A percentile compares a stretch with the other conserved stretches of the same genome.
These are phyloP conservation scores for Psococerastis gibbosa DNA, from an alignment of 2,888 invertebrate genomes.

Conservation along the genomic window DNA sequence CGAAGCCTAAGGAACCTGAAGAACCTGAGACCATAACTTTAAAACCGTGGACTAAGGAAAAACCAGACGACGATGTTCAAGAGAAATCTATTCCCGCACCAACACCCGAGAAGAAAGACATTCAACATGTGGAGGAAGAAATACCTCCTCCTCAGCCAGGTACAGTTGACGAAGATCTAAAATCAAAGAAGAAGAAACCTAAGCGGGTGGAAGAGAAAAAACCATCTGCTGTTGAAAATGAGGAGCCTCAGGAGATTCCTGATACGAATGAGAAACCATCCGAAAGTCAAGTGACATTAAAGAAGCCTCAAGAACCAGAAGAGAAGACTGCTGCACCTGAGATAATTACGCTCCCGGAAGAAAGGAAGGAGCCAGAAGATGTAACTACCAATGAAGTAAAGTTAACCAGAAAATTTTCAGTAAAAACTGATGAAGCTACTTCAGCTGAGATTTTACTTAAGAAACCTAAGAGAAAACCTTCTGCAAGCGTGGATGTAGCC, in stretches of 20 bases:
- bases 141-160: not conserved
- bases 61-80: conserved; percentile 18
- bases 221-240: not conserved
- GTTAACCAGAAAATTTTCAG: too few relatives aligned
- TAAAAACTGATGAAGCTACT: too few relatives aligned
- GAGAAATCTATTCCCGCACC: conserved; percentile 13
- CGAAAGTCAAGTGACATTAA: not conserved
- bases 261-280: conserved; percentile 1
- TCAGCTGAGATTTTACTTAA: too few relatives aligned
- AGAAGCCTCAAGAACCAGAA: conserved; percentile 14
- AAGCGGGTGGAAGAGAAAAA: not conserved
- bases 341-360: conserved; percentile 15
- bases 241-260: not conserved
- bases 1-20: conserved; percentile 20
- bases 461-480: conserved; percentile 24
- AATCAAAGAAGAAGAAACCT: not conserved
- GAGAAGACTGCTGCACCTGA: conserved; percentile 12
- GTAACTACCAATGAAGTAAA: conserved; percentile 18
- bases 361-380: conserved; percentile 21
- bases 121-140: not conserved
- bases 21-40: conserved; percentile 23
- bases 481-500: too few relatives aligned
- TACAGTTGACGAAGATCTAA: not conserved
- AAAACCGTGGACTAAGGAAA: conserved; percentile 16
- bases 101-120: not conserved